Conservation (phyloP, 1,140 invertebrate genomes). For the Thalassaphorura encarpata region DNA sequence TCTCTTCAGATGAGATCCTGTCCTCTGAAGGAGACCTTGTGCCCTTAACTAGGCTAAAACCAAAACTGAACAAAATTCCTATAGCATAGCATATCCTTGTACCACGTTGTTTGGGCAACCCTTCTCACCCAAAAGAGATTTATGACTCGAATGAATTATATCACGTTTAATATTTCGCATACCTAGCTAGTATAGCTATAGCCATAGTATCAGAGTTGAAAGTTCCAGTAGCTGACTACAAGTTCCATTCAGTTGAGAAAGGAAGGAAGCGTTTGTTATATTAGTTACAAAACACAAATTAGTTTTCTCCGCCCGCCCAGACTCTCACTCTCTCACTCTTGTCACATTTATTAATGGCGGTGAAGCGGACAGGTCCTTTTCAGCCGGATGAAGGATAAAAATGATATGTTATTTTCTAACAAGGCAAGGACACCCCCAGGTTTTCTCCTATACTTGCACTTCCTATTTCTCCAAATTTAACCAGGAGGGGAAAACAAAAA, state of each 20-base stretch:
- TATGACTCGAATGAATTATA: conserved; percentile 30
- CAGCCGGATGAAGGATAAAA: conserved; percentile 21
- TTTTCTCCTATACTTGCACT: too few relatives aligned
- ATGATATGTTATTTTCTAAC: conserved; percentile 17
- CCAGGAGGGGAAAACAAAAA: too few relatives aligned
- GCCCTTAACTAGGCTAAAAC: too few relatives aligned
- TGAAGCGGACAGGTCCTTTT: conserved; percentile 18
- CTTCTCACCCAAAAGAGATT: too few relatives aligned
- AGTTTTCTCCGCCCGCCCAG: conserved; percentile 16
- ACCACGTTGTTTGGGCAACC: too few relatives aligned
- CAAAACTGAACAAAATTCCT: too few relatives aligned
- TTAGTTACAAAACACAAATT: conserved; percentile 26
- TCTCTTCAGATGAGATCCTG: not conserved
- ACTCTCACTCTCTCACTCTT: not conserved
- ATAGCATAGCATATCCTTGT: too few relatives aligned
- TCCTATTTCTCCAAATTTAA: too few relatives aligned
- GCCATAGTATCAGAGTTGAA: not conserved
- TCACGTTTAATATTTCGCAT: conserved; percentile 30
- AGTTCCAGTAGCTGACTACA: not conserved
- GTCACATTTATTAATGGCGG: conserved; percentile 26
- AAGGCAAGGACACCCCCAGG: conserved; percentile 12
- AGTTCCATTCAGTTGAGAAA: not conserved
- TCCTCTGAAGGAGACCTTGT: too few relatives aligned
- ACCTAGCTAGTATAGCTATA: conserved; percentile 8
- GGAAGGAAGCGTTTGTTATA: not conserved